Base-by-base conservation (phyloP, 92 coral and sea anemone species). In the Montipora capitata region DNA sequence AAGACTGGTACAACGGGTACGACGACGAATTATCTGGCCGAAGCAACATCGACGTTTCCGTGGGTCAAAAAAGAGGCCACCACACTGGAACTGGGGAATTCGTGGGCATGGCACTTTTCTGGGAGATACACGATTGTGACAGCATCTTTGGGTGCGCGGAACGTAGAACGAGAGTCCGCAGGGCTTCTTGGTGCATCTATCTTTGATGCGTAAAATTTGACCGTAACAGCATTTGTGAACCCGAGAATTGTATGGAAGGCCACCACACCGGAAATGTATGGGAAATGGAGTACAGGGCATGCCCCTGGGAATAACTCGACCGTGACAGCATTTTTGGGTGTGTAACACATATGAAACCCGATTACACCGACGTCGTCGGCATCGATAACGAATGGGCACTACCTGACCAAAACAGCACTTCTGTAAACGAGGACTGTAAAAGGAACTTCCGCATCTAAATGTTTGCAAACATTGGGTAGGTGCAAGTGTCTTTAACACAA, bases 221-320 rank as follows among this genome's bases (percentile, higher is more conserved):
- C 80, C 80, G 51, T 52, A 54, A n/a, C 80, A 74, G 13, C 78
- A 73, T 16, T 54, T 73, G 40, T 73, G 58, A 35, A 27, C 49
- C 15, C n/a, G 59, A 1, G 39, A 38, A 49, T 73, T 49, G 79
- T 52, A 74, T 15, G 61, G 62, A 54, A 20, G 62, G 7, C 65
- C 13, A 10, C 79, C 79, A 74, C 79, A 74, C 13, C 14, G 58
- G 14, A 5, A 3, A 2, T n/a, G 38, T 17, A n/a, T 17, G 10
- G 71, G 70, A 35, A 45, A 58, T 77, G 82, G 82, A 11, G 1
- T 16, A 20, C 82, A 61, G 9, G 83, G 83, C 10, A 78, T 18
- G 27, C 51, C 63, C 38, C 61, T 78, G 62, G 83, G 83, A 42
- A 78, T 78, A 10, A 78, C 72, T 63, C 72, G 83, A 49, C 83